Conservation (phyloP, 2,113 vertebrate species). For the Malurus elegans region DNA sequence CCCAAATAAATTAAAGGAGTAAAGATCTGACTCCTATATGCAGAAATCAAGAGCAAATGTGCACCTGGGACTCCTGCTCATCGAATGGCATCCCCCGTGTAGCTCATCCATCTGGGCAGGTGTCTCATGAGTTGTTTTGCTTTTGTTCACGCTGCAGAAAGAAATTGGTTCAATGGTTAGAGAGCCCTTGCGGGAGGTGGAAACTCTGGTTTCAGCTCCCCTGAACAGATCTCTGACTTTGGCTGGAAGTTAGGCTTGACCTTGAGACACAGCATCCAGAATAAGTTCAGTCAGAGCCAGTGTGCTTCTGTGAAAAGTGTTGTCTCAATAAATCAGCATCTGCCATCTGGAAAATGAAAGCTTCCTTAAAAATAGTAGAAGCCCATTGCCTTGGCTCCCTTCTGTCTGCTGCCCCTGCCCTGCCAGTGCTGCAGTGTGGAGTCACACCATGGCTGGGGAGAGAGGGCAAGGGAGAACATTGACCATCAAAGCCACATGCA, state of each 20-base stretch:
- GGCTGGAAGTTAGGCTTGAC: neutral
- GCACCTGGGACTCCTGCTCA: neutral
- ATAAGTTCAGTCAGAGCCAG: neutral
- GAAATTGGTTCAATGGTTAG: neutral
- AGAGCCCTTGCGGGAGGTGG: neutral
- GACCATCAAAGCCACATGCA: neutral
- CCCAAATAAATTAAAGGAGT: neutral
- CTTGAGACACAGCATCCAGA: neutral
- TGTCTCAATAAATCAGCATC: neutral
- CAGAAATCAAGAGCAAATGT: neutral
- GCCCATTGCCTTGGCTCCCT: neutral
- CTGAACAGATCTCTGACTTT: neutral
- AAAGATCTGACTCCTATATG: neutral
- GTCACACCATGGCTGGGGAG: neutral
- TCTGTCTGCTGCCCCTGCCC: neutral
- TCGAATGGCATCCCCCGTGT: rapidly evolving
- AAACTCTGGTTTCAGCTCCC: neutral
- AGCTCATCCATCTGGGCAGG: neutral
- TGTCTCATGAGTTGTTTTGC: neutral
- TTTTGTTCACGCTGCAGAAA: neutral
- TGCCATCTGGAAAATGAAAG: neutral
- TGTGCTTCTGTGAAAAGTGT: neutral
- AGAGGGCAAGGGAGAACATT: neutral
- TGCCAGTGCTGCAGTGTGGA: neutral
- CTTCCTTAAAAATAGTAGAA: neutral